phyloP scores from a whole-genome alignment of 23 tunicate genomes.

The Ciona savignyi region DNA sequence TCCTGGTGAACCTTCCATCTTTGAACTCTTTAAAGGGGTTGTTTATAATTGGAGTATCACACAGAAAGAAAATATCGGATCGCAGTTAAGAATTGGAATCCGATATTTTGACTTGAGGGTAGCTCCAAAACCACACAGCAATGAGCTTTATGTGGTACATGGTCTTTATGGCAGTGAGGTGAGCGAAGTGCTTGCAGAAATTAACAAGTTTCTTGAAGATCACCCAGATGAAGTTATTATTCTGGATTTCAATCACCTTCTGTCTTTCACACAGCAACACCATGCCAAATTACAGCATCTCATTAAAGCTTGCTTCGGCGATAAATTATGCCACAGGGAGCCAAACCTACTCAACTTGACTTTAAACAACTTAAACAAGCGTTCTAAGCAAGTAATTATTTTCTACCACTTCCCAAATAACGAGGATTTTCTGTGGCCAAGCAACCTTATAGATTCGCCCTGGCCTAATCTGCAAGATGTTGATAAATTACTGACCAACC shows the following conservation, averaged over 20 bases:
- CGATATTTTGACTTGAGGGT: slow-evolving; percentile 19
- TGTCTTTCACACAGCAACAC: neutral
- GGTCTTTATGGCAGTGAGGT: slow-evolving; percentile 2
- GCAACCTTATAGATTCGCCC: neutral
- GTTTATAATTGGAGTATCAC: slow-evolving; percentile 16
- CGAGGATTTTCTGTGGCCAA: slow-evolving; percentile 4
- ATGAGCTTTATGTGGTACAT: slow-evolving; percentile 7
- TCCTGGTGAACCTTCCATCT: slow-evolving; percentile 1
- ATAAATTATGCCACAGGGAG: neutral
- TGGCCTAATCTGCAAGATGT: slow-evolving; percentile 3
- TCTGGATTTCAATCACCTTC: slow-evolving; percentile 4
- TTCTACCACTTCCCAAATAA: neutral
- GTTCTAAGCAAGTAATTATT: slow-evolving; percentile 5
- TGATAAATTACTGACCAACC: neutral
- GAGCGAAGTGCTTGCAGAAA: neutral
- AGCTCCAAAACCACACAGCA: neutral
- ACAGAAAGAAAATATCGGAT: neutral
- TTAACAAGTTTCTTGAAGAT: neutral
- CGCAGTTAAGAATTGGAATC: slow-evolving; percentile 3
- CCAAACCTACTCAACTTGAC: neutral
- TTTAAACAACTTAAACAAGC: neutral
- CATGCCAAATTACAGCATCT: neutral
- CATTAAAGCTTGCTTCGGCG: neutral
- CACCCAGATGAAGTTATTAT: slow-evolving; percentile 14
- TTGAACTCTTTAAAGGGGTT: neutral